Percentiles rank a stretch among this genome's conserved stretches.
These are phyloP conservation scores for Gymnarchus niloticus DNA, from an alignment of 2,113 vertebrate genomes.

Conservation along the genomic window DNA sequence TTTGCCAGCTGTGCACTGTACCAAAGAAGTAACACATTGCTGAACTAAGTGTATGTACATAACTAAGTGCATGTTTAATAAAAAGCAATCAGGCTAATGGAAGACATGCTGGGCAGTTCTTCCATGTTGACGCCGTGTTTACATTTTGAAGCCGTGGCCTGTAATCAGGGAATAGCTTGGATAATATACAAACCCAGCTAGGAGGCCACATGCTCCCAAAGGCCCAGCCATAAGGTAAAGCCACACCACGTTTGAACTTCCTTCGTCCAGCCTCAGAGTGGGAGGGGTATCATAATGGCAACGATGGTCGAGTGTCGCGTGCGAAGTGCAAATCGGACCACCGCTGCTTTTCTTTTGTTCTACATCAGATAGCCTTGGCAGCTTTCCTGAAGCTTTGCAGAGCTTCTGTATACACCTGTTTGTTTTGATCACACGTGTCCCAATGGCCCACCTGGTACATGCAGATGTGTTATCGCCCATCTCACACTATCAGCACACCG, in stretches of 20 bases:
- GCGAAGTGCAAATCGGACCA: not conserved
- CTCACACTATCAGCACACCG: conserved; percentile 17
- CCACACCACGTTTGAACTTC: not conserved
- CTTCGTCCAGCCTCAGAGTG: not conserved
- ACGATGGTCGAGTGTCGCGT: not conserved
- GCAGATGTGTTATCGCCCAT: conserved; percentile 47
- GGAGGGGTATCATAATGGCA: not conserved
- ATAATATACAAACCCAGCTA: conserved; percentile 33
- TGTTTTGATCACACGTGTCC: conserved; percentile 49
- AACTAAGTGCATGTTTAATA: conserved; percentile 41
- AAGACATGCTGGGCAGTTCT: conserved; percentile 31
- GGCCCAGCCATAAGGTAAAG: conserved; percentile 10
- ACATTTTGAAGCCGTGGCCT: conserved; percentile 42
- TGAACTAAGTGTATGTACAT: conserved; percentile 11
- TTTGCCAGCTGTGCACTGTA: not conserved
- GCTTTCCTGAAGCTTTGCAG: not conserved
- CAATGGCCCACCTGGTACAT: conserved; percentile 28
- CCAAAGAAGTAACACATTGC: not conserved
- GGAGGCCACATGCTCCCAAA: conserved; percentile 38
- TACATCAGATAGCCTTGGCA: conserved; percentile 25
- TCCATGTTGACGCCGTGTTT: conserved; percentile 43
- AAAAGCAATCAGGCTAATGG: conserved; percentile 43
- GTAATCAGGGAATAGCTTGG: conserved; percentile 43
- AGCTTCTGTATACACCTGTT: conserved; percentile 33
- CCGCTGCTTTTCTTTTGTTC: conserved; percentile 26